Evolutionary conservation across 2,888 invertebrate species (phyloP), one percentile per base, ranked within the genome.

Genomic region (Hipparchia sbordonii): DNA sequence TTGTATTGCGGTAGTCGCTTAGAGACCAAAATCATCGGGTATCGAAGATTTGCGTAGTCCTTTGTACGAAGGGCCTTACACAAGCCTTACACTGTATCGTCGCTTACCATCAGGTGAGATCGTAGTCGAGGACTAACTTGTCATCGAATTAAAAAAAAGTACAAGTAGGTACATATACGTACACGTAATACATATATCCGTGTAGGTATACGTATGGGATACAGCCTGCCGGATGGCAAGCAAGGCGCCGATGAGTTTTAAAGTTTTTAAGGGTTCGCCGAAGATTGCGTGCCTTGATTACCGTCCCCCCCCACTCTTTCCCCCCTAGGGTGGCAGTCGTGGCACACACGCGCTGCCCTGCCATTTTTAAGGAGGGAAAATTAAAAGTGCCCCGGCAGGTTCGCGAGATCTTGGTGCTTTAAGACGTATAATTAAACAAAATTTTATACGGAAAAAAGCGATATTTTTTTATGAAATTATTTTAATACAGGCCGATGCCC

Each of bases 271-370:
- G 94, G 94, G 94, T 94, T 93, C 93, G 89, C 89, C 94, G 94
- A 95, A 95, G 95, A 95, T 94, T 95, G 95, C 95, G 95, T 94
- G 95, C 94, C 94, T 95, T 95, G 95, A 95, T 94, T 94, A 94
- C 93, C 90, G 88, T 83, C 88, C 87, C 86, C 39, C 39, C 39
- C 39, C 39, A 0, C 39, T 5, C 39, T 5, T 5, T 39, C 39
- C 39, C 39, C 5, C 82, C 84, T 80, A 82, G 85, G 83, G 82
- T 79, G 80, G 81, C 86, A 88, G 83, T 85, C 83, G 82, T 79
- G 80, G 81, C 86, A 88, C 89, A 89, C 89, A 90, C 89, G 87
- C 82, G 80, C 82, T 89, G 86, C 85, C 91, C 92, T 88, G 92
- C 92, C 90, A 88, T 93, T 93, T 93, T 93, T 93, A 93, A 93